Evolutionary conservation across 2,888 invertebrate genomes (phyloP), one percentile per base, ranked within the genome.

Genomic region (Gymnocheta viridis): DNA sequence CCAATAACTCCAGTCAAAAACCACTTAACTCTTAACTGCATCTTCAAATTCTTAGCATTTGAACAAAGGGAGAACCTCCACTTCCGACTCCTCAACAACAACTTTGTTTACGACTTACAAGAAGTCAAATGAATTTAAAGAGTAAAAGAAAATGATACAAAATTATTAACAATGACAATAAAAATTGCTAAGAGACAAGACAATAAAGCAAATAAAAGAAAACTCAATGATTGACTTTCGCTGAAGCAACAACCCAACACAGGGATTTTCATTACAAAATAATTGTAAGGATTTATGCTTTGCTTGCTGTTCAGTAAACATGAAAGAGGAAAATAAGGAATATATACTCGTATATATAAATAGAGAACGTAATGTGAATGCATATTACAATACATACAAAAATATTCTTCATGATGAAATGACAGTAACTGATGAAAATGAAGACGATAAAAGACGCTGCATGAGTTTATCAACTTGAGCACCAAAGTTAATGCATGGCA

Each of bases 381-480:
- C 44, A 72, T 47, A 49, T 49, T 54, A 27, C 19, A 49, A 29
- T 9, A 27, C 12, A 60, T 22, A 38, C 5, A 27, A 49, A 62
- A 66, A 76, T 44, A 6, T 51, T 78, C 9, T 35, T 27, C 17
- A 49, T 38, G 5, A 51, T 67, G 27, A 78, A 24, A 73, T 51
- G 81, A 64, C 73, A 84, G 77, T 78, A 64, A 81, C 58, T 69
- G 81, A 73, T 81, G 81, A 69, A 29, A 56, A 54, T 27, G 32
- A 77, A 9, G 29, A 51, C 5, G 29, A 47, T 60, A 67, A 38
- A n/a, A 38, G 58, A 77, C n/a, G 64, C 22, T 24, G 17, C 24
- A 74, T 70, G 49, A 62, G 49, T 69, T 64, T 58, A 74, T 73
- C 60, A 41, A 41, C 76, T 41, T 47, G 58, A 44, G 14, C 41